phyloP scores from a whole-genome alignment of 2,797 vertebrate species.

The Sciurus carolinensis region DNA sequence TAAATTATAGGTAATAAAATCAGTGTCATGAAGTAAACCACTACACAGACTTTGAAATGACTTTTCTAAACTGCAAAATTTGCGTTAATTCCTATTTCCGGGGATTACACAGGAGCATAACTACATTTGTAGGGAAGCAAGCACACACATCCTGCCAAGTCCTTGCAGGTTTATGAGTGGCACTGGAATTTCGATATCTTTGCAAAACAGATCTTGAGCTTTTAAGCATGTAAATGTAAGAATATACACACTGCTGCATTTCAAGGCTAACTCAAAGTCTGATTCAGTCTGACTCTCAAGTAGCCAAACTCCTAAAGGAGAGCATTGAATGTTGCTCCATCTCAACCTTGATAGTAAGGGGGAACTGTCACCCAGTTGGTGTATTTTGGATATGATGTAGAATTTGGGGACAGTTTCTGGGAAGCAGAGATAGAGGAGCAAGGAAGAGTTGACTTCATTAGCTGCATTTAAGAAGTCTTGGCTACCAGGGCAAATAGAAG shows the following conservation, averaged over 20 bases:
- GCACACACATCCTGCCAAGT: conserved; percentile 51
- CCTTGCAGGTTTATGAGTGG: conserved; percentile 54
- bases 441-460: background rate
- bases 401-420: background rate
- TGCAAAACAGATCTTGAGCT: conserved; percentile 76
- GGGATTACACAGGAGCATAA: conserved; percentile 56
- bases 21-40: conserved; percentile 76
- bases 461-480: conserved; percentile 22
- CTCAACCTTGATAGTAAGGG: background rate
- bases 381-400: background rate
- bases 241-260: background rate
- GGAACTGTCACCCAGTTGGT: background rate
- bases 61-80: conserved; percentile 58
- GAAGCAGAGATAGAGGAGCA: background rate
- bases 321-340: background rate
- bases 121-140: conserved; percentile 51
- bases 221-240: conserved; percentile 28
- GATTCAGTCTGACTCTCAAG: conserved; percentile 1
- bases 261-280: conserved; percentile 14
- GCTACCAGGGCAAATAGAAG: background rate
- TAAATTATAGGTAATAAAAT: conserved; percentile 81
- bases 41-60: conserved; percentile 68
- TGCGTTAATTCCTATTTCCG: conserved; percentile 76
- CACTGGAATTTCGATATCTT: conserved; percentile 53
- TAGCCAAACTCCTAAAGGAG: background rate